Base-by-base conservation (phyloP, 2,797 vertebrate species). In the Danio choprae region DNA sequence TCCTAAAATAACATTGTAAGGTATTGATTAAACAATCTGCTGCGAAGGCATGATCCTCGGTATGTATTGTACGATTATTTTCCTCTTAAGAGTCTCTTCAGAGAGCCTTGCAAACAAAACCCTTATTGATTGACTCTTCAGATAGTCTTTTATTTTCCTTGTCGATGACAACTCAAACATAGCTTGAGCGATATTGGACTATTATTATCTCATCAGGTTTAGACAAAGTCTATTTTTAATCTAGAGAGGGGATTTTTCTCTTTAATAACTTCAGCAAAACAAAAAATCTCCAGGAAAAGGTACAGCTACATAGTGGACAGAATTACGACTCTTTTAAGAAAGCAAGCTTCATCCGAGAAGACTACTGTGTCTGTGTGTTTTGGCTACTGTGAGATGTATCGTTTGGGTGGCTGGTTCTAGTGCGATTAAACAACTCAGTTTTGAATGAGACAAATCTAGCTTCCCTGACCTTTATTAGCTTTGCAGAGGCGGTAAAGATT, bases 401-500 rank as follows among this genome's bases (percentile, higher is more conserved):
- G 38, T 41, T 78, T 60, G 44, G 9, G 43, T 72, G 51, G 65
- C 46, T 70, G 29, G n/a, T 55, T 72, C 36, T 71, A 36, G 20
- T 67, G 56, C 12, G 6, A 18, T 60, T 3, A 74, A 60, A 64
- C 64, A 41, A 75, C 36, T 60, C 11, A 1, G 38, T 55, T 71
- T 77, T 53, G 15, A 60, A 63, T 46, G 6, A 53, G 50, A 65
- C 22, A 56, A 73, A 73, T 72, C 53, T 67, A 46, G 41, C 41
- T 77, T 68, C 11, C 48, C 20, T 64, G 48, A 79, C 68, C 77
- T 72, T 63, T 72, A 15, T 72, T 53, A 63, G 58, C 38, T 79
- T 71, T 44, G 68, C 48, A 55, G 58, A 53, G 50, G 48, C 11
- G 13, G 75, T 51, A 63, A 72, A 55, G 58, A 63, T 63, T 55